Evolutionary conservation across 2,797 vertebrate genomes (phyloP).

Genomic region (Brachyalestes nurse): DNA sequence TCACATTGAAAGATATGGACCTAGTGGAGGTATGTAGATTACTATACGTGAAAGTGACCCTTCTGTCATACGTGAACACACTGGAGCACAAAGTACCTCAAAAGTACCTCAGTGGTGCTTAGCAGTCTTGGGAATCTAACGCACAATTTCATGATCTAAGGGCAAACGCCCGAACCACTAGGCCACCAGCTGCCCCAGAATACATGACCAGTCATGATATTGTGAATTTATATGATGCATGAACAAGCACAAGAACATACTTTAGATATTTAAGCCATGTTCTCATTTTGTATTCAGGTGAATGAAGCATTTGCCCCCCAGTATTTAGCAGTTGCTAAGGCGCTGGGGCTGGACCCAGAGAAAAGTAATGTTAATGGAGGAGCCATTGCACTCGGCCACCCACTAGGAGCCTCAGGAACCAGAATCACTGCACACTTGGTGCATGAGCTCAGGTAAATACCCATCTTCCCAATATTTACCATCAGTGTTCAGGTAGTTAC

Average conservation of each 20-base stretch:
- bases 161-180: too few species aligned
- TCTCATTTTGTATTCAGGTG: slow-evolving; percentile 77
- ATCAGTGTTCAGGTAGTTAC: too few species aligned
- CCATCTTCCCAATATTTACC: background rate
- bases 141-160: too few species aligned
- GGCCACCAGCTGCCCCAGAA: too few species aligned
- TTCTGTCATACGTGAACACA: too few species aligned
- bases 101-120: too few species aligned
- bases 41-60: background rate
- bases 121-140: too few species aligned
- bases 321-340: slow-evolving; percentile 89
- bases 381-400: slow-evolving; percentile 94
- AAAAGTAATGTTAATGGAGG: slow-evolving; percentile 92
- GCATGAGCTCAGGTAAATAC: slow-evolving; percentile 88
- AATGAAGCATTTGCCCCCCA: slow-evolving; percentile 97
- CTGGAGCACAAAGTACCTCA: too few species aligned
- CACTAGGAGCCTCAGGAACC: slow-evolving; percentile 89
- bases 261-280: background rate
- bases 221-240: background rate
- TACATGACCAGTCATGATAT: background rate
- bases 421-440: slow-evolving; percentile 92
- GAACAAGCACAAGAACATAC: background rate
- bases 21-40: slow-evolving; percentile 84
- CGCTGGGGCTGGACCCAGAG: slow-evolving; percentile 85
- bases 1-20: slow-evolving; percentile 92